A percentile compares a stretch with the other conserved stretches of the same genome.
phyloP scores from a whole-genome alignment of 2,888 invertebrate genomes.

The Zaprionus bogoriensis region DNA sequence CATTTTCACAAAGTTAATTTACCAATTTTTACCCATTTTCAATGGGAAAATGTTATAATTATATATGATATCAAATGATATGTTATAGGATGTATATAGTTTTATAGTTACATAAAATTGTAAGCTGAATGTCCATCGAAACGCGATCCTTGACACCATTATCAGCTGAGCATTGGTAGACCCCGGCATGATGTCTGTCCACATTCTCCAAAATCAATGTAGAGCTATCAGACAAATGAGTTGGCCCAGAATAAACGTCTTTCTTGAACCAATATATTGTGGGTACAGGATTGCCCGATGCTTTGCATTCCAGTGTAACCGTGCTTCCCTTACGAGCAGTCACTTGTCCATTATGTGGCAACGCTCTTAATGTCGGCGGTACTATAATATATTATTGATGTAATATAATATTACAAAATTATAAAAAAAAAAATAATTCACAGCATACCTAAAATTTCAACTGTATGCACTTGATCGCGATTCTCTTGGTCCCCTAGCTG shows the following conservation, averaged over 20 bases:
- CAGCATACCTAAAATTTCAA: constrained; percentile 85
- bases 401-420: neutral
- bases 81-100: no score
- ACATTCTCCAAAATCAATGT: constrained; percentile 84
- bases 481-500: constrained; percentile 89
- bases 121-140: constrained; percentile 84
- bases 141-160: constrained; percentile 84
- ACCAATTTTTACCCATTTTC: no score
- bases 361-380: constrained; percentile 87
- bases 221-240: constrained; percentile 83
- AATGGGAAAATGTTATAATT: no score
- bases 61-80: no score
- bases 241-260: constrained; percentile 82
- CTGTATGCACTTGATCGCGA: constrained; percentile 88
- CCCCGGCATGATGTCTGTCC: constrained; percentile 84
- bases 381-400: constrained; percentile 79
- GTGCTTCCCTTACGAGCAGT: constrained; percentile 88
- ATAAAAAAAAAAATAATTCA: neutral
- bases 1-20: no score
- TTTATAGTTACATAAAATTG: constrained; percentile 85
- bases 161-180: constrained; percentile 84
- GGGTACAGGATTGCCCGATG: constrained; percentile 89
- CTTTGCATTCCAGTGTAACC: constrained; percentile 88
- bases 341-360: constrained; percentile 87
- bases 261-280: constrained; percentile 88